These are phyloP conservation scores for Cataglyphis hispanica DNA, from an alignment of 1,140 invertebrate genomes.

Conservation along the genomic window DNA sequence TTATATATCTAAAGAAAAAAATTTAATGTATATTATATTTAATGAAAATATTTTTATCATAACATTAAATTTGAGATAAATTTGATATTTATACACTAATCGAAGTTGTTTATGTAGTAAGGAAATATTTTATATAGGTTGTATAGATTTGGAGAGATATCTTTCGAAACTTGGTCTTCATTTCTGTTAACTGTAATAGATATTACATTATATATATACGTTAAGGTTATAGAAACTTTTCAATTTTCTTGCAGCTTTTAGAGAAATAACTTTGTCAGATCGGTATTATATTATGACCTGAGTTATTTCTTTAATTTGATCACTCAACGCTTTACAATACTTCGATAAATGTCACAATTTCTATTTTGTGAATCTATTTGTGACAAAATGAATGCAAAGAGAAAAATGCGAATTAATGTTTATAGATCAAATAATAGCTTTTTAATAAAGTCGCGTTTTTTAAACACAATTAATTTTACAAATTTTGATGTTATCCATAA, in stretches of 20 bases:
- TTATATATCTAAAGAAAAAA: not conserved
- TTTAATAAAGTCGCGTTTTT: not conserved
- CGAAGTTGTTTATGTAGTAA: too few relatives aligned
- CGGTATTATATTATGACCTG: conserved; percentile 15
- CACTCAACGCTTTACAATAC: conserved; percentile 20
- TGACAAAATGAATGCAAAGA: conserved; percentile 34
- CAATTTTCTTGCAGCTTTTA: conserved; percentile 2
- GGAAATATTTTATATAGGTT: too few relatives aligned
- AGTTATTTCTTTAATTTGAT: conserved; percentile 40
- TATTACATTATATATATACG: conserved; percentile 19
- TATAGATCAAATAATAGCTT: conserved; percentile 43
- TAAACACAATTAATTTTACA: not conserved
- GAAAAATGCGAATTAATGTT: conserved; percentile 49
- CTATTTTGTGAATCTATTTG: conserved; percentile 41
- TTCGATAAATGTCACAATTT: conserved; percentile 30
- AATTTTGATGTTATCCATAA: conserved; percentile 12
- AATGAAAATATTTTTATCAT: not conserved
- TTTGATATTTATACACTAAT: not conserved
- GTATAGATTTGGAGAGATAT: conserved; percentile 17
- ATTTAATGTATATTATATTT: not conserved
- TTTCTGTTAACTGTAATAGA: conserved; percentile 5
- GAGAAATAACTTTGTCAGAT: conserved; percentile 10
- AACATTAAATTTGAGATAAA: not conserved
- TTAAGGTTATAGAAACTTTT: conserved; percentile 22
- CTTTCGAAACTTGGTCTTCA: conserved; percentile 3